phyloP scores from a whole-genome alignment of 2,888 invertebrate genomes.

The Agrilus mali region DNA sequence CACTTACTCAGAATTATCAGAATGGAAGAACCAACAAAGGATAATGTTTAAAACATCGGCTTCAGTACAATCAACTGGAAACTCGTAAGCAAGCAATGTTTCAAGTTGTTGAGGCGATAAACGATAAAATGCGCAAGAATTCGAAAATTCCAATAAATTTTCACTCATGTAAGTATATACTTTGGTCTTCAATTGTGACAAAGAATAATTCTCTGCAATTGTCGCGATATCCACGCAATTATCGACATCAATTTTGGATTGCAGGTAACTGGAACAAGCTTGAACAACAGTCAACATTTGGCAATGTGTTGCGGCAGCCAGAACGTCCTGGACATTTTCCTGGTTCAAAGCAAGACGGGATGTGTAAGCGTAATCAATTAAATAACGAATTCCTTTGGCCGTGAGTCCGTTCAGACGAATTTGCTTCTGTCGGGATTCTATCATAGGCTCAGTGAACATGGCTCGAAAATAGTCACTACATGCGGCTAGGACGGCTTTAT shows the following conservation, averaged over 20 bases:
- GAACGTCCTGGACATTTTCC: slow-evolving; percentile 52
- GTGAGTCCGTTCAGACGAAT: slow-evolving; percentile 53
- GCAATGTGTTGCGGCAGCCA: slow-evolving; percentile 57
- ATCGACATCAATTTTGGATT: slow-evolving; percentile 53
- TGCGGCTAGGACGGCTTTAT: slow-evolving; percentile 56
- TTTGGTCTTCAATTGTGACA: slow-evolving; percentile 42
- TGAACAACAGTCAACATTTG: slow-evolving; percentile 50
- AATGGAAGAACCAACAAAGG: slow-evolving; percentile 44
- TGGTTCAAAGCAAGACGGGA: slow-evolving; percentile 47
- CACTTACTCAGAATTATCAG: slow-evolving; percentile 29
- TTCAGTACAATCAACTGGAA: slow-evolving; percentile 56
- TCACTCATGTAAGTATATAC: slow-evolving; percentile 54
- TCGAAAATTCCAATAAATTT: slow-evolving; percentile 47
- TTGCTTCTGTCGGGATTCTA: slow-evolving; percentile 50
- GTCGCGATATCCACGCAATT: slow-evolving; percentile 61
- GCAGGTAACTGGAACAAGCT: slow-evolving; percentile 51
- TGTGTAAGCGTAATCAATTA: slow-evolving; percentile 59
- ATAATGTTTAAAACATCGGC: slow-evolving; percentile 44
- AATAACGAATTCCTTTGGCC: slow-evolving; percentile 47
- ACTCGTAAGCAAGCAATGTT: slow-evolving; percentile 48
- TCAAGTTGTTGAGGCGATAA: slow-evolving; percentile 48
- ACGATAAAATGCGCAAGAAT: slow-evolving; percentile 45
- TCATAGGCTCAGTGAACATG: slow-evolving; percentile 61
- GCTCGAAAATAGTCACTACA: slow-evolving; percentile 64
- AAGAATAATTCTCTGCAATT: slow-evolving; percentile 54